These are phyloP conservation scores for Pipistrellus pygmaeus DNA, from an alignment of 2,797 vertebrate genomes.

Conservation along the genomic window DNA sequence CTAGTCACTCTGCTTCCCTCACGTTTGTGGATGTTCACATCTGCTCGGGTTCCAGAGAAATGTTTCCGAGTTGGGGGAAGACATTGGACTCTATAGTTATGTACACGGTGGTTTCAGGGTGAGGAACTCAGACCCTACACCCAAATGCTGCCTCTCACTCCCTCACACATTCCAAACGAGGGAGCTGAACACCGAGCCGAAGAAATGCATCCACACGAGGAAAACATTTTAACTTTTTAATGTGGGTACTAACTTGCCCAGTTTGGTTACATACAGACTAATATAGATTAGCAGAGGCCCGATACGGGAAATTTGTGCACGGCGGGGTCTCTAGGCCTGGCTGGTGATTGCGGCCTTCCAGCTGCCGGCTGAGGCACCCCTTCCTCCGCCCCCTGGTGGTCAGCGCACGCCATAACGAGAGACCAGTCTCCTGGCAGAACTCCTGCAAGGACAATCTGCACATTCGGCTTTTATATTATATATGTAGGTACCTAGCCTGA, in stretches of 20 bases:
- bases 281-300: background rate
- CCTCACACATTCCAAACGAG: background rate
- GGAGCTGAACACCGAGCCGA: background rate
- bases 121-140: background rate
- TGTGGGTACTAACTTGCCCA: background rate
- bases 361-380: too few species aligned
- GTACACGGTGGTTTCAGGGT: background rate
- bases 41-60: background rate
- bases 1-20: background rate
- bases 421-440: too few species aligned
- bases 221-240: slow-evolving; percentile 9
- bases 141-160: background rate
- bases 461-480: too few species aligned
- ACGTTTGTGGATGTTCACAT: background rate
- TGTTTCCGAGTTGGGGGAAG: background rate
- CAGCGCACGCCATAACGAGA: too few species aligned
- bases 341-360: too few species aligned
- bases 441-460: too few species aligned
- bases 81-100: background rate
- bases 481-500: background rate
- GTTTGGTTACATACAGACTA: background rate
- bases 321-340: too few species aligned
- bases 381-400: too few species aligned
- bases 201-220: background rate
- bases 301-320: too few species aligned